Conservation (phyloP, 2,113 vertebrate genomes). For the Dascyllus trimaculatus region DNA sequence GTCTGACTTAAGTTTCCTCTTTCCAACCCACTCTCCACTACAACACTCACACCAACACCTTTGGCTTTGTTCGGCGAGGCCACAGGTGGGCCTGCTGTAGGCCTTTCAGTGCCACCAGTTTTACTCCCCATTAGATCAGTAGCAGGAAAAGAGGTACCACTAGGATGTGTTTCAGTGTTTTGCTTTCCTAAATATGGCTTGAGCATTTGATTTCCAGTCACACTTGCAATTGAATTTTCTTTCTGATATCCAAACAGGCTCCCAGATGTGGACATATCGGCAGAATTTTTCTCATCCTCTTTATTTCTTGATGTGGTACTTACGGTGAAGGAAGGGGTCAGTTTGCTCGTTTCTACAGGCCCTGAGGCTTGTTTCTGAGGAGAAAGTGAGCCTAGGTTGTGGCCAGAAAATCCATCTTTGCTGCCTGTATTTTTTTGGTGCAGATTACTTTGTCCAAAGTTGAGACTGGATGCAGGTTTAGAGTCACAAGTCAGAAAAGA, state of each 20-base stretch:
- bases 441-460: conserved; percentile 42
- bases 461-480: conserved; percentile 56
- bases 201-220: conserved; percentile 48
- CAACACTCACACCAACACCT: neutral
- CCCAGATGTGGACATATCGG: neutral
- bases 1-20: conserved; percentile 34
- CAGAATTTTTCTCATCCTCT: conserved; percentile 30
- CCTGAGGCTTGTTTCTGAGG: conserved; percentile 7
- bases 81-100: neutral
- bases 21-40: neutral
- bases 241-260: conserved; percentile 8
- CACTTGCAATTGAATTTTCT: conserved; percentile 2
- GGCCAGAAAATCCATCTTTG: conserved; percentile 41
- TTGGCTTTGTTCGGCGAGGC: conserved; percentile 1
- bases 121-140: conserved; percentile 30
- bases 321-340: conserved; percentile 78
- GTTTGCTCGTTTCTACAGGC: conserved; percentile 54
- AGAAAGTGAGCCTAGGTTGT: conserved; percentile 11
- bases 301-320: conserved; percentile 27
- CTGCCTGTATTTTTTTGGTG: conserved; percentile 20
- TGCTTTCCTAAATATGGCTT: conserved; percentile 52
- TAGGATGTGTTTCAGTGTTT: conserved; percentile 8
- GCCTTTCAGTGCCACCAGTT: neutral
- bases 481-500: conserved; percentile 48
- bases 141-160: conserved; percentile 8